Conservation (phyloP, 35 echinoderm and acorn worm species). For the Acanthaster planci region DNA sequence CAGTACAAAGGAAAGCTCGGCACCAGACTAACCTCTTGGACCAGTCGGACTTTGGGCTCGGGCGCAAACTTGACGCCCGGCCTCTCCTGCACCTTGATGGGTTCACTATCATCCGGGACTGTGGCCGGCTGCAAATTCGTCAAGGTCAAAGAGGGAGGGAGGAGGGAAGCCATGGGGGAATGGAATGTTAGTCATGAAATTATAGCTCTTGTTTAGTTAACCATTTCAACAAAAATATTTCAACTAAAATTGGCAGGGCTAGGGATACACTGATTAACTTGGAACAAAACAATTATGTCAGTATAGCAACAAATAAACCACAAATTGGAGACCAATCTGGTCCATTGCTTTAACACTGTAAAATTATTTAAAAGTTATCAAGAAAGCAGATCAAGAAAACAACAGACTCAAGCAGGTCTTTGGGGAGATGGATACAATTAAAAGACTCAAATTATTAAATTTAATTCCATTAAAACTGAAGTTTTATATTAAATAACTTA, state of each 20-base stretch:
- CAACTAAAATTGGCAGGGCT: constrained; percentile 2
- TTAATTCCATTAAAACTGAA: no score
- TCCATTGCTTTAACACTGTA: no score
- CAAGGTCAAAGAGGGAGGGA: not conserved
- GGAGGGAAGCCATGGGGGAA: constrained; percentile 27
- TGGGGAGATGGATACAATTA: no score
- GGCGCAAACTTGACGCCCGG: constrained; percentile 96
- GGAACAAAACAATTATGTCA: not conserved
- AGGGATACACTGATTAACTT: not conserved
- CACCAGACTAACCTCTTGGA: constrained; percentile 86
- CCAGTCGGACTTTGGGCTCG: constrained; percentile 94
- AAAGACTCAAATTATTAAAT: no score
- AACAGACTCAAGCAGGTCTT: no score
- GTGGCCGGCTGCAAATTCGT: not conserved
- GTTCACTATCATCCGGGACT: not conserved
- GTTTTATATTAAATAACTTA: no score
- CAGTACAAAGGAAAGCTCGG: not conserved
- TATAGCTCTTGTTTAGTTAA: not conserved
- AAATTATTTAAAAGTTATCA: no score
- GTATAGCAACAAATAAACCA: constrained; percentile 8
- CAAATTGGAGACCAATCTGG: no score
- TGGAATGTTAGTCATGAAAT: constrained; percentile 32
- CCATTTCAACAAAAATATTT: not conserved
- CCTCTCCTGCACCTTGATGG: constrained; percentile 29
- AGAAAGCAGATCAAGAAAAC: no score